Percentiles rank a stretch among this genome's conserved stretches.
phyloP scores from a whole-genome alignment of 2,113 vertebrate species.

The Corvus moneduloides region DNA sequence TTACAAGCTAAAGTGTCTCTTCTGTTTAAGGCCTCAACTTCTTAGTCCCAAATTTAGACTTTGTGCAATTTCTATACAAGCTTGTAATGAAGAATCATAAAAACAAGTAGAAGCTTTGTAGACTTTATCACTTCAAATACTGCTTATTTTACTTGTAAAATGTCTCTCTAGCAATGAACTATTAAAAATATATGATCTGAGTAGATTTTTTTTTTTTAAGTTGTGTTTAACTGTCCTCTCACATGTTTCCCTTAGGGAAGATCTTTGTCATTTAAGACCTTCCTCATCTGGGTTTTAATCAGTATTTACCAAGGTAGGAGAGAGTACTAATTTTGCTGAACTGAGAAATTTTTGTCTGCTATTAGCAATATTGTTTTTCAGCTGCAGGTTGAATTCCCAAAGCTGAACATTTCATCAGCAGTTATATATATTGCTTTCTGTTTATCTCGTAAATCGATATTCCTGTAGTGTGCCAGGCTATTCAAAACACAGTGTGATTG shows the following conservation, averaged over 20 bases:
- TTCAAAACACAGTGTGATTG: neutral
- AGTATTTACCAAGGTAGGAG: slow-evolving; percentile 84
- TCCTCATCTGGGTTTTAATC: slow-evolving; percentile 84
- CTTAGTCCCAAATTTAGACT: neutral
- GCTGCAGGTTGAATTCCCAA: slow-evolving; percentile 55
- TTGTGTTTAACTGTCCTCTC: slow-evolving; percentile 1
- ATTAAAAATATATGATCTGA: neutral
- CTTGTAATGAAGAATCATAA: neutral
- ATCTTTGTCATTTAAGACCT: slow-evolving; percentile 91
- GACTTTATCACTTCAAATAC: neutral
- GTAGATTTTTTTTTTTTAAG: neutral
- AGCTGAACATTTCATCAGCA: slow-evolving; percentile 57
- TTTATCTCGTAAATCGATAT: slow-evolving; percentile 64
- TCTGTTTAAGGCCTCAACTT: neutral
- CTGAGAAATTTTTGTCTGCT: slow-evolving; percentile 15
- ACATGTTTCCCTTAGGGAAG: slow-evolving; percentile 81
- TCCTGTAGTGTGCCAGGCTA: slow-evolving; percentile 19
- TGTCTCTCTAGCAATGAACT: neutral
- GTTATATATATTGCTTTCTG: slow-evolving; percentile 52
- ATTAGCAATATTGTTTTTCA: slow-evolving; percentile 62
- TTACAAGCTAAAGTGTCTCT: neutral
- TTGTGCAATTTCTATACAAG: fast-evolving
- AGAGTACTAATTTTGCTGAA: neutral
- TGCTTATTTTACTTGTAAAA: neutral
- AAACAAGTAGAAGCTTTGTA: neutral